Base-by-base conservation (phyloP, 2,797 vertebrate species). In the Alca torda region DNA sequence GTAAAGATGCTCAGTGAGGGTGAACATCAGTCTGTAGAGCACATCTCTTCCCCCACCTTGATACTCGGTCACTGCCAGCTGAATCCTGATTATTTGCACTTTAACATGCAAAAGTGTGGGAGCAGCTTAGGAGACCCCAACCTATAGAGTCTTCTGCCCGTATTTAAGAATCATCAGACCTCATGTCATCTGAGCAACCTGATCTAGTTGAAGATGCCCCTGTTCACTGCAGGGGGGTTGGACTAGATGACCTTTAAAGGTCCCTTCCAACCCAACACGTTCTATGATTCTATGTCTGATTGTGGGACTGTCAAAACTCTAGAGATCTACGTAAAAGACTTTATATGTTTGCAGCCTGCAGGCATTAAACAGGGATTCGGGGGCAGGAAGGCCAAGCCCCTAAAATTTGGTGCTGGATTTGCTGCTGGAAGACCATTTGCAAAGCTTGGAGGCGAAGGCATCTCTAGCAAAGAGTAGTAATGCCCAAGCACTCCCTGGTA, bases 11-110 rank as follows among this genome's bases (percentile, higher is more conserved):
- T 67, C 81, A 19, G 5, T 10, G 50, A 6, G 6, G 51, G 12
- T 30, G 31, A 89, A 26, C 20, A 11, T 24, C 39, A 21, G 18
- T 10, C 35, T 16, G 3, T 13, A 21, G 14, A 76, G 20, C 3
- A 1, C 9, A 2, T 3, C 59, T 45, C 67, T 1, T 14, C 11
- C 33, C 31, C 6, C 4, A 20, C 43, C 33, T 75, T 12, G 1
- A 35, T 72, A 70, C 16, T 80, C 16, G 51, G 6, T n/a, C 50
- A 9, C n/a, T 20, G 56, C 59, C 48, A 84, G 9, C 54, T 73
- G 43, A 60, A 26, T 54, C 39, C 17, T 81, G 45, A 51, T 64
- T 25, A 37, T 76, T 75, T 43, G 28, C 61, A n/a, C 26, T 57
- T 26, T 20, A 43, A 69, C 35, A 16, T 4, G 15, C 10, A 41